phyloP scores from a whole-genome alignment of 2,797 vertebrate genomes.

The Poecilia wingei region DNA sequence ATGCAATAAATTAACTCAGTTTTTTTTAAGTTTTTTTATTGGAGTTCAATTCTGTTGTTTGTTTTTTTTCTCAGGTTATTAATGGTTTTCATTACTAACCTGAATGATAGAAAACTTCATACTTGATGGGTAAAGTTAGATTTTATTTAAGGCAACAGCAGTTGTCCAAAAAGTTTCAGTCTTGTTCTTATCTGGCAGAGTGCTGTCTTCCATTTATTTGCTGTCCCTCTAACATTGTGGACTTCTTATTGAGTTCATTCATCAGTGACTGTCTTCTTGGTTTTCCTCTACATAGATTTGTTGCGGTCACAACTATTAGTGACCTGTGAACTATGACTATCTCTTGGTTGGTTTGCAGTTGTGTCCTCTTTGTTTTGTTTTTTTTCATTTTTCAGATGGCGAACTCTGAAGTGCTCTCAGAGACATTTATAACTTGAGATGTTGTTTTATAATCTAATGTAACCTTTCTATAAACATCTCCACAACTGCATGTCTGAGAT shows the following conservation, averaged over 20 bases:
- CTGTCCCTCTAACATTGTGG: background rate
- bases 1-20: too few species aligned
- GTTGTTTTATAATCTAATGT: background rate
- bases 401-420: background rate
- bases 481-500: background rate
- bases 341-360: background rate
- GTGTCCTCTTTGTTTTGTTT: background rate
- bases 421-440: background rate
- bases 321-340: background rate
- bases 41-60: too few species aligned
- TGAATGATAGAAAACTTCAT: conserved; percentile 29
- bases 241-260: background rate
- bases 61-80: too few species aligned
- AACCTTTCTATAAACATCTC: background rate
- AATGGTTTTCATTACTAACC: background rate
- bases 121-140: background rate
- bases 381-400: background rate
- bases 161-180: background rate
- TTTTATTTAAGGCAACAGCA: too few species aligned
- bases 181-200: background rate
- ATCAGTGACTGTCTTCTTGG: background rate
- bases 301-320: background rate
- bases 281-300: background rate
- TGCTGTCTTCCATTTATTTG: background rate
- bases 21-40: too few species aligned